Conservation (phyloP, 1,140 invertebrate genomes). For the Euschistus heros region DNA sequence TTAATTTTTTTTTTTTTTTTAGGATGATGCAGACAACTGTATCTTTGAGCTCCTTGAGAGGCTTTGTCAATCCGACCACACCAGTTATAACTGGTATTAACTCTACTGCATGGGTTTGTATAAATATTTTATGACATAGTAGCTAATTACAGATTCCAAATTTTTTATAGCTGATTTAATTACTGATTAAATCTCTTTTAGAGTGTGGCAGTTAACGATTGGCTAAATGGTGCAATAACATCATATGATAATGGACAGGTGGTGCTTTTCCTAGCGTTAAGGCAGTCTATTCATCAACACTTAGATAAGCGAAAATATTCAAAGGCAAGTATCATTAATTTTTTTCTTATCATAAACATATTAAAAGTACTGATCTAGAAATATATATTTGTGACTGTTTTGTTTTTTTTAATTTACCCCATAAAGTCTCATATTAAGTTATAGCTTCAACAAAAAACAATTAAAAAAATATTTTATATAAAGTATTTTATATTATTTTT, state of each 20-base stretch:
- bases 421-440: too few species aligned
- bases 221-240: conserved; percentile 38
- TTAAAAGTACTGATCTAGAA: too few species aligned
- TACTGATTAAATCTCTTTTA: background rate
- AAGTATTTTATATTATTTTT: too few species aligned
- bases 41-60: background rate
- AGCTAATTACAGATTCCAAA: background rate
- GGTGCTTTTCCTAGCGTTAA: conserved; percentile 36
- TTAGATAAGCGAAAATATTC: conserved; percentile 1
- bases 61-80: background rate
- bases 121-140: background rate
- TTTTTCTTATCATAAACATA: too few species aligned
- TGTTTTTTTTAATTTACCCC: too few species aligned
- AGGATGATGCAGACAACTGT: background rate
- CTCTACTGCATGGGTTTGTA: conserved; percentile 12
- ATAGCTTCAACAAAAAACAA: too few species aligned
- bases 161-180: background rate
- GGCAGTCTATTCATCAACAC: conserved; percentile 31
- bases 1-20: conserved; percentile 20
- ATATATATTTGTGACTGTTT: too few species aligned
- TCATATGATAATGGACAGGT: conserved; percentile 38
- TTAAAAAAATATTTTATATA: too few species aligned
- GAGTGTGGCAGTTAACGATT: conserved; percentile 30
- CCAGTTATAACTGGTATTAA: conserved; percentile 26
- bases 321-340: conserved; percentile 11